phyloP scores from a whole-genome alignment of 2,888 invertebrate species.

The Brachyopa scutellaris region DNA sequence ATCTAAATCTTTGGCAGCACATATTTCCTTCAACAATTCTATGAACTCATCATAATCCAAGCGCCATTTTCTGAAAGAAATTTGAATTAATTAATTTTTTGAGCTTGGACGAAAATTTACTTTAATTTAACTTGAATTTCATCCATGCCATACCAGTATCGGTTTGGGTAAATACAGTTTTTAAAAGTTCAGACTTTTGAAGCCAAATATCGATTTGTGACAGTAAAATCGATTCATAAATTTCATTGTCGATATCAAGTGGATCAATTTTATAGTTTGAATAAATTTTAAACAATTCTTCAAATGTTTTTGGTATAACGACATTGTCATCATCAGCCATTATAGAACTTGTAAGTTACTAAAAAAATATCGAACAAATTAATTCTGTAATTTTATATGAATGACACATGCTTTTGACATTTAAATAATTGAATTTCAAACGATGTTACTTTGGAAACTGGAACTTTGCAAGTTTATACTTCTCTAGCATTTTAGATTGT shows the following conservation, averaged over 20 bases:
- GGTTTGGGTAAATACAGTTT: constrained; percentile 72
- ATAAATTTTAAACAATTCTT: constrained; percentile 75
- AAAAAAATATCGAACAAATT: neutral
- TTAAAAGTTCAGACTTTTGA: constrained; percentile 75
- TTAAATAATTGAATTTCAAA: no score
- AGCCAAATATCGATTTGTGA: constrained; percentile 77
- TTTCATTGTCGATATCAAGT: constrained; percentile 75
- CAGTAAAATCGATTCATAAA: constrained; percentile 75
- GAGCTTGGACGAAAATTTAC: no score
- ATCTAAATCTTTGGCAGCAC: constrained; percentile 68
- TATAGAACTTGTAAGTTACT: constrained; percentile 1
- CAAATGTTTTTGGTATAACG: constrained; percentile 75
- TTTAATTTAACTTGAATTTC: constrained; percentile 75
- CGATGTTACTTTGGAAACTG: no score
- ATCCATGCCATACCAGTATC: constrained; percentile 77
- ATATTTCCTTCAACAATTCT: constrained; percentile 74
- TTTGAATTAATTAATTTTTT: neutral
- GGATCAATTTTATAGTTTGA: constrained; percentile 74
- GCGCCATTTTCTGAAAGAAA: constrained; percentile 76
- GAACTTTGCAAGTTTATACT: no score
- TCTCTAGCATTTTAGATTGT: no score
- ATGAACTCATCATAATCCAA: constrained; percentile 77
- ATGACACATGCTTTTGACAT: no score
- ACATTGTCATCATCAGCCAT: constrained; percentile 76
- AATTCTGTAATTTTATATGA: no score